Base-by-base conservation (phyloP, 2,888 invertebrate genomes). In the Mimumesa dahlbomi region DNA sequence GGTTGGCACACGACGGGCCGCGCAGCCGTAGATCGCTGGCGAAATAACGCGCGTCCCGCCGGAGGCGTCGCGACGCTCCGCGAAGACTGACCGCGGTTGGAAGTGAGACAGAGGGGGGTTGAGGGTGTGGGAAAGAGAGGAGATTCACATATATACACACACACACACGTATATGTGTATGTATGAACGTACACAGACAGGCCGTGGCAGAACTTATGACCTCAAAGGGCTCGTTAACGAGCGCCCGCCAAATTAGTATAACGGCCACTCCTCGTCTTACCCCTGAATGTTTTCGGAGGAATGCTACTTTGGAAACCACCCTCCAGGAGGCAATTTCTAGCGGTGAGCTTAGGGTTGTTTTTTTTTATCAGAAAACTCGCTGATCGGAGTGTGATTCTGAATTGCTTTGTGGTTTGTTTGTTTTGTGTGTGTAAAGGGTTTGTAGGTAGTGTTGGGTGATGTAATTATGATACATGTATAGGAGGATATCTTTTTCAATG, bases 171-270 rank as follows among this genome's bases (percentile, higher is more conserved):
- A n/a, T n/a, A n/a, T n/a, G n/a, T n/a, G n/a, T n/a, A n/a, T n/a
- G n/a, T n/a, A n/a, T n/a, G n/a, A n/a, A n/a, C n/a, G n/a, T n/a
- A 53, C 73, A 31, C 62, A 66, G 58, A 46, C 50, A 59, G 50
- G 48, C 54, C 43, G 67, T 62, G 81, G 78, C 73, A 66, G 65
- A 87, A 87, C 84, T 87, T 87, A 87, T 82, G 81, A 85, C 84
- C 86, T 87, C 87, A 87, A 87, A 87, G 84, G 85, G 82, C 74
- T 87, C 85, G 87, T 86, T 87, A 87, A 84, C 83, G 82, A 83
- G 77, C 77, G 63, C 73, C 79, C 77, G 77, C 77, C 83, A 84
- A 86, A 87, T 87, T 87, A 86, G 84, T 84, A 84, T 85, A 84
- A 84, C 77, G 78, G 73, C 73, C 67, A 71, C 62, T 65, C 57